Conservation (phyloP, 2,797 vertebrate genomes). For the Mionectes olivaceus region DNA sequence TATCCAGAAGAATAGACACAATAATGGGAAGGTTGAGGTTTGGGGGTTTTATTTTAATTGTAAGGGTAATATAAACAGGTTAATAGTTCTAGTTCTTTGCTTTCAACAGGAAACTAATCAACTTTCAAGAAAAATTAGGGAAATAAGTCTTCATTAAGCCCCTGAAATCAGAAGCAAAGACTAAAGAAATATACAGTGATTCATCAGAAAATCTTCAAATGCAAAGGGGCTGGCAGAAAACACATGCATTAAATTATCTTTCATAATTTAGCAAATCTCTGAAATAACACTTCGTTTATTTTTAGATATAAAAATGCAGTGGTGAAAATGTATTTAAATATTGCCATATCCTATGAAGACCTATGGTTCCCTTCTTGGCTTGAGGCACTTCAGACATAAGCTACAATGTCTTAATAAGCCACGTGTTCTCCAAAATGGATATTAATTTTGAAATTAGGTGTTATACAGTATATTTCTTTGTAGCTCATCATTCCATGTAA, state of each 20-base stretch:
- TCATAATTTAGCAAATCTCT: conserved; percentile 28
- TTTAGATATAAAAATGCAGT: neutral
- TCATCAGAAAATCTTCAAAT: neutral
- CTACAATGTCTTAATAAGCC: neutral
- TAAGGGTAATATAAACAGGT: neutral
- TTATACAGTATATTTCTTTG: neutral
- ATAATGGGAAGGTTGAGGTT: neutral
- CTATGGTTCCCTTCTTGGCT: neutral
- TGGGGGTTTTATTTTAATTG: neutral
- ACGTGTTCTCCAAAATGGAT: neutral
- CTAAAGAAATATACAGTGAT: neutral
- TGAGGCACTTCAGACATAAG: neutral
- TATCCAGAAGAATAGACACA: neutral
- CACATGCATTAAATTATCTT: conserved; percentile 1
- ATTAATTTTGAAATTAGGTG: neutral
- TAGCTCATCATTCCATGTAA: conserved; percentile 22
- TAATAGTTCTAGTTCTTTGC: neutral
- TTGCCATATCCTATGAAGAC: neutral
- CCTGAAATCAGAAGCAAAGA: neutral
- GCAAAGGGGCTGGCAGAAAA: conserved; percentile 14
- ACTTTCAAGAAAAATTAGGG: neutral
- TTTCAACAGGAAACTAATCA: neutral
- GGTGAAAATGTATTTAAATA: neutral
- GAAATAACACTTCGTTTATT: conserved; percentile 1
- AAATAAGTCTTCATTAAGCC: neutral